Evolutionary conservation across 1,140 invertebrate genomes (phyloP).

Genomic region (Aphis gossypii): DNA sequence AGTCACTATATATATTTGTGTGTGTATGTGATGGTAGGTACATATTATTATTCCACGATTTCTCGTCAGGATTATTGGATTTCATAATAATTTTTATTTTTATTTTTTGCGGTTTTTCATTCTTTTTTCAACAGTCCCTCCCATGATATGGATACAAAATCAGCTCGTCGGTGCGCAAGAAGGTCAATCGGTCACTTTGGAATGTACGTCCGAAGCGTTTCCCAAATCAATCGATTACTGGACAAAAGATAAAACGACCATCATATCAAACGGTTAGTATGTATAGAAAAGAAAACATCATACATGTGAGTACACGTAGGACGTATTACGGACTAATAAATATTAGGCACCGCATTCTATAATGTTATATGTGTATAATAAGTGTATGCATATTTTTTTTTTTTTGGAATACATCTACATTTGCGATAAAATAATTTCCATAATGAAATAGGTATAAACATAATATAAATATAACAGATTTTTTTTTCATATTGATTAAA

Average conservation of each 20-base stretch:
- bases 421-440: background rate
- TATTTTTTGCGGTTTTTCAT: background rate
- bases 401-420: background rate
- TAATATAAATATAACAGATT: background rate
- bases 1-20: background rate
- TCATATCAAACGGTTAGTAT: constrained; percentile 79
- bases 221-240: constrained; percentile 88
- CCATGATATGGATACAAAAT: constrained; percentile 85
- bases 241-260: constrained; percentile 79
- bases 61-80: background rate
- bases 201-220: constrained; percentile 86
- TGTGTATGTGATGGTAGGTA: background rate
- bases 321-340: background rate
- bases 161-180: constrained; percentile 80
- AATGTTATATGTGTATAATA: background rate
- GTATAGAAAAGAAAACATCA: background rate
- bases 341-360: background rate
- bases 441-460: background rate
- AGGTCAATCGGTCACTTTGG: constrained; percentile 77
- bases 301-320: background rate
- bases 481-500: background rate
- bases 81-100: constrained; percentile 31
- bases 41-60: constrained; percentile 18
- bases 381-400: background rate
- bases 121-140: constrained; percentile 71